Base-by-base conservation (phyloP, 2,113 vertebrate genomes). In the Nerophis ophidion region DNA sequence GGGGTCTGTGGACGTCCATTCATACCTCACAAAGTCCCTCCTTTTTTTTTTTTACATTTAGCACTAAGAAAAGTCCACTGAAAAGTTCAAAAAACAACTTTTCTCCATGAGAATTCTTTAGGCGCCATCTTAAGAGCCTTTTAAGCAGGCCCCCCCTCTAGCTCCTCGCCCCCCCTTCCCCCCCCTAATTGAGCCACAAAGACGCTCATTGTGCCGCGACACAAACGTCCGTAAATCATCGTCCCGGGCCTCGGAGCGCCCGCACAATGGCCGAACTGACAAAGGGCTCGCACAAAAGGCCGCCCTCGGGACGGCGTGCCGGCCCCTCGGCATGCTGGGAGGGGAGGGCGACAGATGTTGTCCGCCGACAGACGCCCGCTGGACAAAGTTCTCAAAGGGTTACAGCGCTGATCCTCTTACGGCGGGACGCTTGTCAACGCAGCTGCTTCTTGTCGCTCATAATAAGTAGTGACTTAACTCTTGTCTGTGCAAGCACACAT, bases 271-370 rank as follows among this genome's bases (percentile, higher is more conserved):
- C 81, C 85, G 89, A 88, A 87, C 82, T 92, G 90, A 94, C 93
- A 92, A 90, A 89, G 91, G 83, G 81, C 82, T 8, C 74, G 79
- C 79, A 93, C 89, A 91, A 90, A 91, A 77, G 91, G 90, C 91
- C 92, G 92, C 93, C 92, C 94, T 93, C 90, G 92, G 94, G 92
- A 93, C 92, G 92, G 92, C 89, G 87, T 81, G 77, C 62, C 75
- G 88, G 90, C 89, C 92, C 91, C 92, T 87, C 84, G 88, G 93
- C 90, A 87, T 89, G 91, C 89, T 92, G 90, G 91, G 83, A 89
- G 90, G 87, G 87, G 87, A 89, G 92, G 91, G 92, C 86, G 91
- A 93, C 95, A 98, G 95, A 98, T 96, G 95, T 94, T 93, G 92
- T 89, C 75, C 89, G 90, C 92, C 90, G 93, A 93, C 93, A 96